Base-by-base conservation (phyloP, 2,888 invertebrate genomes). In the Opisthograptis luteolata region DNA sequence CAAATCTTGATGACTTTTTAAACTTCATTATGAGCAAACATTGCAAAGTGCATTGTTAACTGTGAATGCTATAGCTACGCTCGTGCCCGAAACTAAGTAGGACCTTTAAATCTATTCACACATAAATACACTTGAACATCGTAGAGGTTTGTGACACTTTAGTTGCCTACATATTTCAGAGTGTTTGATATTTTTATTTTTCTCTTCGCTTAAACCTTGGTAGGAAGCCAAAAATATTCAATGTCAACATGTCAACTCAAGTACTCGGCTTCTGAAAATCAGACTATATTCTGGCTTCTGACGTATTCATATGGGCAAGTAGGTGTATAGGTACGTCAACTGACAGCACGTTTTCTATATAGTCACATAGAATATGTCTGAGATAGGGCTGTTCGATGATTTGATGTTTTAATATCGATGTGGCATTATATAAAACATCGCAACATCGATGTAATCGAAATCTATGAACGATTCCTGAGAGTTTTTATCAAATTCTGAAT, bases 251-350 rank as follows among this genome's bases (percentile, higher is more conserved):
- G 34, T 41, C 41, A 48, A 28, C 28, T 28, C 37, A 40, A 46
- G 39, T 34, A 40, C 37, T 4, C 31, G 8, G 15, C 53, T 56
- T 31, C 20, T 8, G 14, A 24, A 39, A 40, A 28, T 40, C 30
- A 54, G 28, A 58, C 55, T 56, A 62, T 62, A 64, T 63, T 62
- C 64, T 64, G 62, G 64, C 55, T 63, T 62, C 64, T 64, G 62
- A 65, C 55, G 51, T 22, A 8, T 5, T 25, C 20, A 20, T 14
- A 32, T 27, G 12, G 15, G 9, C 6, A n/a, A 13, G 28, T 31
- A 14, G 35, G 4, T 19, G 35, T 24, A 9, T 22, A 25, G n/a
- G n/a, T n/a, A n/a, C n/a, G n/a, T n/a, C n/a, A 7, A 15, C 24
- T 30, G 35, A 15, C 34, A 22, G 24, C 63, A 55, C 55, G 36